phyloP scores from a whole-genome alignment of 2,113 vertebrate species.

The Peucedramus taeniatus region DNA sequence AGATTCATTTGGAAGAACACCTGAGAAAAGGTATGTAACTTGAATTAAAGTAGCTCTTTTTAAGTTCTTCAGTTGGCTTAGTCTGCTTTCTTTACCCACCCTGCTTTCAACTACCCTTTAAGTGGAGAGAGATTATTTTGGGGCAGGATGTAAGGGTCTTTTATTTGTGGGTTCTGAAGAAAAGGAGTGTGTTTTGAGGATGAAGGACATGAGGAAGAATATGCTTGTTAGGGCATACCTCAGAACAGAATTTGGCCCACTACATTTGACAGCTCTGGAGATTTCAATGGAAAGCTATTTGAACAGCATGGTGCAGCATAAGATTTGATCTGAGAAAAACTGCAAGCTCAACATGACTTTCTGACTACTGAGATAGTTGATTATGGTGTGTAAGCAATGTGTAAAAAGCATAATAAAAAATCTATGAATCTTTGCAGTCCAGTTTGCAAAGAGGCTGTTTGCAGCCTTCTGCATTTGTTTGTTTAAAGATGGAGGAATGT shows the following conservation, averaged over 20 bases:
- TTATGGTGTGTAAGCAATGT: background rate
- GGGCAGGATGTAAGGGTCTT: background rate
- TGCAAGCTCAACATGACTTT: background rate
- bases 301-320: background rate
- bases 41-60: background rate
- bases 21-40: background rate
- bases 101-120: background rate
- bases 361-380: background rate
- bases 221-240: background rate
- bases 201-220: background rate
- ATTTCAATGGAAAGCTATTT: background rate
- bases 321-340: background rate
- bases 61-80: background rate
- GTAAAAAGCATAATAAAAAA: background rate
- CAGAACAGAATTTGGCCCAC: background rate
- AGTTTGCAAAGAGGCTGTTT: background rate
- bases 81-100: background rate
- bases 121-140: background rate
- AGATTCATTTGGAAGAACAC: background rate
- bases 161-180: background rate
- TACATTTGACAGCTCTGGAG: background rate
- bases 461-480: background rate
- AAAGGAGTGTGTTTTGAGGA: rapidly evolving
- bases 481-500: background rate
- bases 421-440: background rate